Percentiles rank a stretch among this genome's conserved stretches.
These are phyloP conservation scores for Motacilla tschutschensis DNA, from an alignment of 2,113 vertebrate species.

Conservation along the genomic window DNA sequence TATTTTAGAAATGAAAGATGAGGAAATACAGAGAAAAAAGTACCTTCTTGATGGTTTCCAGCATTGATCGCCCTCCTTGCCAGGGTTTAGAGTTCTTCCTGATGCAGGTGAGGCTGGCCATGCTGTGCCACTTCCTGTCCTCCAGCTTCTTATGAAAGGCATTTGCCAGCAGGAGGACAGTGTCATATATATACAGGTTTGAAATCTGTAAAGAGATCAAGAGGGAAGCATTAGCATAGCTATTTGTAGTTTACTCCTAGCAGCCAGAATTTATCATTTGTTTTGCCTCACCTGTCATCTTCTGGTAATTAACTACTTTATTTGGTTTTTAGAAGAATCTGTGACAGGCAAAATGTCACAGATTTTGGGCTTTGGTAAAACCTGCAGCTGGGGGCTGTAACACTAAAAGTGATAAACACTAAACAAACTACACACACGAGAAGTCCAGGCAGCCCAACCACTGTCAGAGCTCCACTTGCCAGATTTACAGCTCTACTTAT, in stretches of 20 bases:
- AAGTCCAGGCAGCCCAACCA: background rate
- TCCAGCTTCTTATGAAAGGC: constrained; percentile 97
- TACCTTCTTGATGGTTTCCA: constrained; percentile 98
- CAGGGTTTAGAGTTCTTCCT: constrained; percentile 96
- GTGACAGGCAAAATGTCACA: background rate
- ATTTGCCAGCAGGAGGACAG: constrained; percentile 91
- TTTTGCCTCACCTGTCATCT: background rate
- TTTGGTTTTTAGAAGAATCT: background rate
- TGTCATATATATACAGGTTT: constrained; percentile 96
- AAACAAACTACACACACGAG: background rate
- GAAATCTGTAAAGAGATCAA: constrained; percentile 83
- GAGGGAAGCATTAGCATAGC: background rate
- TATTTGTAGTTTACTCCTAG: background rate
- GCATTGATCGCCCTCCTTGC: constrained; percentile 96
- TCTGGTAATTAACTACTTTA: background rate
- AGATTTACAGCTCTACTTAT: background rate
- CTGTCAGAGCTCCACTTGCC: background rate
- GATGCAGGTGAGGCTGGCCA: constrained; percentile 98
- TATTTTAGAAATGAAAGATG: background rate
- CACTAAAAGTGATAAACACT: background rate
- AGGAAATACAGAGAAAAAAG: background rate
- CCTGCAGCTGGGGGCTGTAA: background rate
- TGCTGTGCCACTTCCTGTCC: constrained; percentile 98
- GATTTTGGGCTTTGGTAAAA: background rate
- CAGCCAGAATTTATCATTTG: background rate